These are phyloP conservation scores for Onychorhynchus coronatus DNA, from an alignment of 2,113 vertebrate species.

Conservation along the genomic window DNA sequence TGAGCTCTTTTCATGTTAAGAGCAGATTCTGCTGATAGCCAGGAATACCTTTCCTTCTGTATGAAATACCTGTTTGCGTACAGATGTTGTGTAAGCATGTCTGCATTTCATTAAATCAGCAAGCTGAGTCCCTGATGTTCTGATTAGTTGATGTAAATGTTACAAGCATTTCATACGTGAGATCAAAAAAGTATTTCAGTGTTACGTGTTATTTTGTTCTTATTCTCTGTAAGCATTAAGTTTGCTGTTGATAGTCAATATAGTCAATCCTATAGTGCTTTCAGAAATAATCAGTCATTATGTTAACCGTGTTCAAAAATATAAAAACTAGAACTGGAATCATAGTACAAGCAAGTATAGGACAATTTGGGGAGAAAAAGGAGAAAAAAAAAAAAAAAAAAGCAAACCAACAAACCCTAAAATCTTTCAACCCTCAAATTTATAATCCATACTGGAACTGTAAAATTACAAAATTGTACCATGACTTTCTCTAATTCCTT, in stretches of 20 bases:
- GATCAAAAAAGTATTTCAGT: not conserved
- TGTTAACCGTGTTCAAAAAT: not conserved
- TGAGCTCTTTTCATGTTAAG: not conserved
- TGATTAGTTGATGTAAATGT: not conserved
- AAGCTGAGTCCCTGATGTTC: not conserved
- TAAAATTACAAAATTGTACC: not conserved
- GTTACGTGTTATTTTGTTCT: not conserved
- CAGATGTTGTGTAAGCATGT: not conserved
- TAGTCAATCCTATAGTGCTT: not conserved
- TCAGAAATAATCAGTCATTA: not conserved
- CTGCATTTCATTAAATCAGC: not conserved
- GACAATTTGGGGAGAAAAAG: rapidly evolving
- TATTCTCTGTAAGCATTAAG: not conserved
- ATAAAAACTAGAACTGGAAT: not conserved
- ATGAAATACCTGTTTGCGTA: not conserved
- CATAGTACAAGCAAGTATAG: not conserved
- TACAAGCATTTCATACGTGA: not conserved
- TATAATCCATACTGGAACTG: not conserved
- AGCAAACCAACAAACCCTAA: not conserved
- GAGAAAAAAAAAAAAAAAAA: rapidly evolving
- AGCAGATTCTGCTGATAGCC: not conserved
- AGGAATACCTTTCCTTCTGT: rapidly evolving
- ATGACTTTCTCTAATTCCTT: not conserved
- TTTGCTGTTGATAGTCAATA: not conserved
- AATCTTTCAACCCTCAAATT: not conserved